phyloP scores from a whole-genome alignment of 2,113 vertebrate species.

The Ctenodactylus gundi region DNA sequence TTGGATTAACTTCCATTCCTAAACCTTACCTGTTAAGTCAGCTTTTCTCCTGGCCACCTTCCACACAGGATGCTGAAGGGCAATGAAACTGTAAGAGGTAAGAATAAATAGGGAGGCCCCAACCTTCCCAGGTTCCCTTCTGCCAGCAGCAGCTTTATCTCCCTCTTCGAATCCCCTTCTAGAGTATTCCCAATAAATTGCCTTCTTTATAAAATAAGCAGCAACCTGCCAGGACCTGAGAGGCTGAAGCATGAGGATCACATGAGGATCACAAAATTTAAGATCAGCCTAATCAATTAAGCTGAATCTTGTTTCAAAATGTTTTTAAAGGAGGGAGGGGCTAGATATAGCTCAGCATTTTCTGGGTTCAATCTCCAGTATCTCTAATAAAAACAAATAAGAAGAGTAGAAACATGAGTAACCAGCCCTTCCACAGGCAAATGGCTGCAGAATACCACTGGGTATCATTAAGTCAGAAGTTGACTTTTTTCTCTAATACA shows the following conservation, averaged over 20 bases:
- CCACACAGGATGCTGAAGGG: background rate
- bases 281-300: background rate
- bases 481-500: background rate
- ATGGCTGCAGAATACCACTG: background rate
- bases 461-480: background rate
- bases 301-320: background rate
- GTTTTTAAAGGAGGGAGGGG: no score
- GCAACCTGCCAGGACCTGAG: background rate
- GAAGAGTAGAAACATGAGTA: background rate
- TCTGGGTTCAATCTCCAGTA: background rate
- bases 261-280: no score
- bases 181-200: no score
- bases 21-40: background rate
- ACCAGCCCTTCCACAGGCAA: background rate
- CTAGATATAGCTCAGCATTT: background rate
- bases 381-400: background rate
- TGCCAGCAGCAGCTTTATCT: no score
- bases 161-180: no score
- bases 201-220: background rate
- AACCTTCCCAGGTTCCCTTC: no score
- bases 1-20: background rate
- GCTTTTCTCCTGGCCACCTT: background rate
- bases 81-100: background rate
- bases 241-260: background rate
- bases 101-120: background rate